Conservation (phyloP, 1,140 invertebrate genomes). For the Macrostomum lignano region DNA sequence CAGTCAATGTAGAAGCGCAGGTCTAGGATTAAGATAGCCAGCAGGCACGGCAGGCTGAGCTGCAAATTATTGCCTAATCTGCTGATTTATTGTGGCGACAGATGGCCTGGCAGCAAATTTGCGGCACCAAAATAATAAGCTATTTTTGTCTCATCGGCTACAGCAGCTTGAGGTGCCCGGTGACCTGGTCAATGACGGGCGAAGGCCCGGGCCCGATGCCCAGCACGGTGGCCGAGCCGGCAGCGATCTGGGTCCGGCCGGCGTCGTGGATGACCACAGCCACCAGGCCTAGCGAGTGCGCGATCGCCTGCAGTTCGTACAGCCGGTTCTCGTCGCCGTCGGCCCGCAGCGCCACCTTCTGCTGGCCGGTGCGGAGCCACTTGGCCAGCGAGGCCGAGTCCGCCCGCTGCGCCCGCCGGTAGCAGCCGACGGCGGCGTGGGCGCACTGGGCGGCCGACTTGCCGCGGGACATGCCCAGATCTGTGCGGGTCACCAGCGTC, state of each 20-base stretch:
- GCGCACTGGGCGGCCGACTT: slow-evolving; percentile 70
- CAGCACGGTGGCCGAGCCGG: slow-evolving; percentile 55
- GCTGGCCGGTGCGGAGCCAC: slow-evolving; percentile 49
- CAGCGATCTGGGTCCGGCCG: slow-evolving; percentile 55
- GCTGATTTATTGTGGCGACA: no score
- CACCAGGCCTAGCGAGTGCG: slow-evolving; percentile 38
- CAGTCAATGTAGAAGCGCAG: no score
- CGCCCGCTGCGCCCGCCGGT: slow-evolving; percentile 35
- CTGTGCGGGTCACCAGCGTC: slow-evolving; percentile 53
- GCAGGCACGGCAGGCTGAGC: no score
- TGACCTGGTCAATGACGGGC: not conserved
- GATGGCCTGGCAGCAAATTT: no score
- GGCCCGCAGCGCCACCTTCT: slow-evolving; percentile 48
- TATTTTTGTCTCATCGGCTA: no score
- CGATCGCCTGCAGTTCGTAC: slow-evolving; percentile 34
- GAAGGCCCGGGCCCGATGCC: slow-evolving; percentile 44
- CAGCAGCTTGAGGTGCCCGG: not conserved
- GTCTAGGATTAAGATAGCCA: no score
- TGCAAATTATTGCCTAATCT: no score
- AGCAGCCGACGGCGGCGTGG: slow-evolving; percentile 51
- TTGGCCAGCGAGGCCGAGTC: slow-evolving; percentile 36
- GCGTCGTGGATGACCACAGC: slow-evolving; percentile 51
- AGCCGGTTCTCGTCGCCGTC: slow-evolving; percentile 28
- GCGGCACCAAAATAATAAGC: no score
- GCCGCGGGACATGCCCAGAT: slow-evolving; percentile 72